phyloP scores from a whole-genome alignment of 2,113 vertebrate species.

The Dolichallabes microphthalmus region DNA sequence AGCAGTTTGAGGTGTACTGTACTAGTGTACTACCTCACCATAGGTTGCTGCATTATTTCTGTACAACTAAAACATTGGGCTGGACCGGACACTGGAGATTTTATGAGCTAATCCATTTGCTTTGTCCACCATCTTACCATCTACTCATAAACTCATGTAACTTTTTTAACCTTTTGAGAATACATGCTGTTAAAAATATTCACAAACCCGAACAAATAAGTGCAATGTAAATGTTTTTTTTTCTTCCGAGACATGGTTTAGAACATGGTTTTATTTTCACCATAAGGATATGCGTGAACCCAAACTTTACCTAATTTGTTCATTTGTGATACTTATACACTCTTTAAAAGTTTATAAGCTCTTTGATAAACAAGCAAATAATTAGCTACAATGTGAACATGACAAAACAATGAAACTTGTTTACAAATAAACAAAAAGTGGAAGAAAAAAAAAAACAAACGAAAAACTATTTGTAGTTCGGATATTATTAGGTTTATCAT shows the following conservation, averaged over 20 bases:
- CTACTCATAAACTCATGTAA: neutral
- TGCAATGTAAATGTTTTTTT: no score
- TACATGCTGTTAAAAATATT: neutral
- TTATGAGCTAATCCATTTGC: neutral
- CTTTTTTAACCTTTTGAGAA: neutral
- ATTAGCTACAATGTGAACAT: neutral
- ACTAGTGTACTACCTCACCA: neutral
- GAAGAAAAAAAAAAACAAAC: no score
- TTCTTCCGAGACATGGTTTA: no score
- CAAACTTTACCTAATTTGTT: neutral
- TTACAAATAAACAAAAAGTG: neutral
- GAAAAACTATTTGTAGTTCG: neutral
- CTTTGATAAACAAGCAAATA: neutral
- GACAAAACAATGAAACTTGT: neutral
- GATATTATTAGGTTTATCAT: neutral
- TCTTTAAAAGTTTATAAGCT: neutral
- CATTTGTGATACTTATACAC: neutral
- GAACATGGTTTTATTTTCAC: neutral
- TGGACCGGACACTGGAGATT: neutral
- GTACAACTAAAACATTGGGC: neutral
- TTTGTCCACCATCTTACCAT: neutral
- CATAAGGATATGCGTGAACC: neutral
- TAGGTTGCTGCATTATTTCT: neutral
- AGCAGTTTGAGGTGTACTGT: no score
- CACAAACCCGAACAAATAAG: neutral